phyloP scores from a whole-genome alignment of 2,888 invertebrate genomes.

The Nomada ruficornis region DNA sequence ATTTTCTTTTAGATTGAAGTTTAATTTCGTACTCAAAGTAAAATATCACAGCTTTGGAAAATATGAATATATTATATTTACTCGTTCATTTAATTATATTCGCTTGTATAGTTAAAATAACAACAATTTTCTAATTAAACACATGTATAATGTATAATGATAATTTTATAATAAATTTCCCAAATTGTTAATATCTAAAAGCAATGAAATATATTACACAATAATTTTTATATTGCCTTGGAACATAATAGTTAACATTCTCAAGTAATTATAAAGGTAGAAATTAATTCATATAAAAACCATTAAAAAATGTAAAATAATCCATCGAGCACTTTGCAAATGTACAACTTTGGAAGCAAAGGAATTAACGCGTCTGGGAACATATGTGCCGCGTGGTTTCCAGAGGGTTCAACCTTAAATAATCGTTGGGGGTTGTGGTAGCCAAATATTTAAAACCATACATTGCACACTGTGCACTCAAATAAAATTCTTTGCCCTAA shows the following conservation, averaged over 20 bases:
- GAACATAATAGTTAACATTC: no score
- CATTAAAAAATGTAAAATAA: not conserved
- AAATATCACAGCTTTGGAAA: not conserved
- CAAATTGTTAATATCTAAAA: no score
- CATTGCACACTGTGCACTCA: conserved; percentile 8
- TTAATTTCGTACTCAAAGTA: not conserved
- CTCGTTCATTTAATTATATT: no score
- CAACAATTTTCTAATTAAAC: no score
- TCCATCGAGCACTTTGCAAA: not conserved
- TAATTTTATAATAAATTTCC: no score
- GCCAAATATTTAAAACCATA: conserved; percentile 43
- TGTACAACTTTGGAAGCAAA: conserved; percentile 31
- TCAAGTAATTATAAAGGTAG: no score
- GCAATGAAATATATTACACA: no score
- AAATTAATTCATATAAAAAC: no score
- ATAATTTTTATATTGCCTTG: no score
- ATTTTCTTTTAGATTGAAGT: not conserved
- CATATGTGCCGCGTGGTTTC: conserved; percentile 40
- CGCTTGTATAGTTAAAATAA: no score
- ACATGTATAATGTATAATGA: no score
- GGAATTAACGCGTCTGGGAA: conserved; percentile 31
- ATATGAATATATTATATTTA: no score
- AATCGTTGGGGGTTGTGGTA: conserved; percentile 35
- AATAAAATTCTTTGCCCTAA: conserved; percentile 14
- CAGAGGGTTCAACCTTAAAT: conserved; percentile 42